Evolutionary conservation across 2,888 invertebrate species (phyloP), one percentile per base, ranked within the genome.

Genomic region (Malthinus flaveolus): DNA sequence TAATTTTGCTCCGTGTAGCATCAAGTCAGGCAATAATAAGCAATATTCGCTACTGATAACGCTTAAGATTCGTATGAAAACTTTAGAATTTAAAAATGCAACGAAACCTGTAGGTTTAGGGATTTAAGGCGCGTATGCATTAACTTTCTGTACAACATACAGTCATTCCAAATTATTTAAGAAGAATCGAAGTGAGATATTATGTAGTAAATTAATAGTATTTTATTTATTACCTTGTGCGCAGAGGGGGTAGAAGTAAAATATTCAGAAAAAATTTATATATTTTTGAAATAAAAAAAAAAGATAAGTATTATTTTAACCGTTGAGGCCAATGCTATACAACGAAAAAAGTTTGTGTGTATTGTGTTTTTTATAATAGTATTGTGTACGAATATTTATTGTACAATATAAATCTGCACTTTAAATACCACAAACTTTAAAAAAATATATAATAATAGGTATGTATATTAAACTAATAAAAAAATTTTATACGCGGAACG

Each of bases 11-110:
- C 23, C 23, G 23, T 45, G 51, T 50, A 58, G 46, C 49, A 42
- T 42, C 49, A 65, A 51, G 71, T 65, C 70, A 63, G 70, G 75
- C 74, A 76, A 76, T 75, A 73, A 75, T 67, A 73, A 76, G 76
- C 76, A 76, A 76, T 76, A 76, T 68, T 70, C 65, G 66, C 66
- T 67, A 72, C 70, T 67, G 66, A 70, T 69, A 71, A 71, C 72
- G 73, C 74, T 74, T 73, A 74, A 67, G 70, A 72, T 66, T 71
- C 71, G 70, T 72, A 71, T 69, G 69, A 68, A 72, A 65, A 66
- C 67, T 64, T 63, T 57, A 70, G 71, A 72, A 72, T 71, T 71
- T 72, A 71, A 68, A 66, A 69, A 68, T 70, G 72, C 73, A 74
- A 73, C 73, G 73, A 74, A 74, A 66, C 66, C 65, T 65, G 67